Base-by-base conservation (phyloP, 2,797 vertebrate genomes). In the Loriculus beryllinus region DNA sequence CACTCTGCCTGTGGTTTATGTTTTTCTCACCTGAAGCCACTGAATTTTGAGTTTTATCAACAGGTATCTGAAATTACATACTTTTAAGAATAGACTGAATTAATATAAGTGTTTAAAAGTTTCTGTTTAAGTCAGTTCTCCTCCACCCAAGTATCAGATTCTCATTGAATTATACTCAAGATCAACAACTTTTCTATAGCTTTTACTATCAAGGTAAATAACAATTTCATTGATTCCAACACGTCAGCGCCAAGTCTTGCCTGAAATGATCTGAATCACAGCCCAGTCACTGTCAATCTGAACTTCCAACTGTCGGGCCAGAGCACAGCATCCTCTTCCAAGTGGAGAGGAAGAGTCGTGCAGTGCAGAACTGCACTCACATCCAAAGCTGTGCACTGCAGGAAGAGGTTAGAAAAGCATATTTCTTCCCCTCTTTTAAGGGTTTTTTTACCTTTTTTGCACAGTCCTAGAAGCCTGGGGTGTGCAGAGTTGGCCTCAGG, bases 11-110 rank as follows among this genome's bases (percentile, higher is more conserved):
- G 88, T 77, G 79, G 68, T 51, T 93, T 86, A 77, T 70, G 84
- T 62, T 94, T 84, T 85, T 79, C 69, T 92, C 21, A 47, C 91
- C 89, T 64, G 82, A 85, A 92, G 64, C 79, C 84, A 74, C 68
- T 77, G 71, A 77, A 84, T 85, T 85, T 54, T 20, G 37, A 86
- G 37, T 62, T 86, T 84, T 88, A 69, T 82, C 82, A 84, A 48
- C 0, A 70, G 29, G 40, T 43, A 75, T 19, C 84, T 77, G 79
- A 80, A 95, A 82, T 52, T 47, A n/a, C 35, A 12, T 62, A 47
- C 54, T 80, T 37, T 5, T 7, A 54, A 80, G 51, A 76, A 63
- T 2, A 54, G 64, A 37, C 40, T 31, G 54, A 51, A 14, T 28
- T 39, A 86, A 54, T 83, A 71, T 84, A 90, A 52, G 14, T 68